These are phyloP conservation scores for Leucophenga montana DNA, from an alignment of 2,888 invertebrate species.

Conservation along the genomic window DNA sequence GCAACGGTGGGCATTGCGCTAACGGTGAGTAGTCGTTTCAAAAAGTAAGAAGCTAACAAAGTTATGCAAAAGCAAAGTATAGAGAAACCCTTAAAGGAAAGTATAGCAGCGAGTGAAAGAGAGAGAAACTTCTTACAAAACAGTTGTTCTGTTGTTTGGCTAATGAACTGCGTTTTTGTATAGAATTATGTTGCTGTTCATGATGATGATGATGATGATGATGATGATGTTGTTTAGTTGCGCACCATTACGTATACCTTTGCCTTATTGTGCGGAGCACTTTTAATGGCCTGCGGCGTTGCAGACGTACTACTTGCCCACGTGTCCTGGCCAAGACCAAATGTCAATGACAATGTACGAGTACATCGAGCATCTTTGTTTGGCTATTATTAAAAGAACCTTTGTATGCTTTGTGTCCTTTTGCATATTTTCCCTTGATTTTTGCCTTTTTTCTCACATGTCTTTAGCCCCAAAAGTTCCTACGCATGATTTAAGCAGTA, in stretches of 20 bases:
- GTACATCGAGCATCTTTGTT: neutral
- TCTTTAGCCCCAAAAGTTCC: neutral
- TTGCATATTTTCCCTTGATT: neutral
- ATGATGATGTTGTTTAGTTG: no score
- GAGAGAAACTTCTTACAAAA: neutral
- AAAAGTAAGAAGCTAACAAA: no score
- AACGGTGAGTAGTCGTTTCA: slow-evolving; percentile 80
- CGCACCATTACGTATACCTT: neutral
- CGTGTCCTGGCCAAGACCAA: no score
- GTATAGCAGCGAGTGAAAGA: neutral
- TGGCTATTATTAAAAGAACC: neutral
- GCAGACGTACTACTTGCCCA: no score
- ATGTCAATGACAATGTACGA: neutral
- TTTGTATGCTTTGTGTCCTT: neutral
- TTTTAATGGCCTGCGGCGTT: neutral
- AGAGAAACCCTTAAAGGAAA: neutral
- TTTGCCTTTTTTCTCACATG: neutral
- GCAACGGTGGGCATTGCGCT: slow-evolving; percentile 96
- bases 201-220: neutral
- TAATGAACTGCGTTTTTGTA: neutral
- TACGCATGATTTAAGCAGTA: slow-evolving; percentile 27
- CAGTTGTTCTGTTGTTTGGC: neutral
- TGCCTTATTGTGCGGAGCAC: neutral
- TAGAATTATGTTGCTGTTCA: neutral
- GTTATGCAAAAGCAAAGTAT: no score